These are phyloP conservation scores for Clusia tigrina DNA, from an alignment of 2,888 invertebrate genomes.

Conservation along the genomic window DNA sequence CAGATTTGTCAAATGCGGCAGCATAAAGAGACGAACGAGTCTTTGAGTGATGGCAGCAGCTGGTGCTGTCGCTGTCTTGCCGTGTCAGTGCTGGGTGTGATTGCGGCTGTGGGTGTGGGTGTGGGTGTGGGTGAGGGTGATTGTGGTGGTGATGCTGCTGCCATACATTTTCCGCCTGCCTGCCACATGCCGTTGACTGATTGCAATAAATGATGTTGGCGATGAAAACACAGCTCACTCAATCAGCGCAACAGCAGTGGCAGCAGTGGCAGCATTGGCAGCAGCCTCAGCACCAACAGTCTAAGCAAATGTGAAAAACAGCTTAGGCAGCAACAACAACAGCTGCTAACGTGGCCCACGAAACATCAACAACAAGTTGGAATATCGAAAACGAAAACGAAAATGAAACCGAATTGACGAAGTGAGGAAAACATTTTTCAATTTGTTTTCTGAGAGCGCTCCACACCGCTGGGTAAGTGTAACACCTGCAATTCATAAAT, in stretches of 20 bases:
- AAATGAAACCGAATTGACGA: too few relatives aligned
- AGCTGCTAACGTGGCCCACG: too few relatives aligned
- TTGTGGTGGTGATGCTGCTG: too few relatives aligned
- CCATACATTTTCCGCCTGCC: neutral
- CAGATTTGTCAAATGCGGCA: too few relatives aligned
- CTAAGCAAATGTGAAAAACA: neutral
- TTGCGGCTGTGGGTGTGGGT: constrained; percentile 1
- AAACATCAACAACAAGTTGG: too few relatives aligned
- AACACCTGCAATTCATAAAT: constrained; percentile 32
- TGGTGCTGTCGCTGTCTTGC: neutral
- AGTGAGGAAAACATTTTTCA: constrained; percentile 26
- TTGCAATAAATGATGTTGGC: constrained; percentile 21
- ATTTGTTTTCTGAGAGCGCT: neutral
- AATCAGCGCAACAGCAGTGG: neutral
- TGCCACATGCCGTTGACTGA: constrained; percentile 19
- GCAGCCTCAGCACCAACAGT: constrained; percentile 1
- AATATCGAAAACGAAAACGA: too few relatives aligned
- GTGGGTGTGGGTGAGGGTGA: neutral
- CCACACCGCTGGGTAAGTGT: constrained; percentile 20
- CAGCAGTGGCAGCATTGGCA: neutral
- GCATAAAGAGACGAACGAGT: neutral
- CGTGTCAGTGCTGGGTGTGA: neutral
- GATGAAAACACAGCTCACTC: constrained; percentile 23
- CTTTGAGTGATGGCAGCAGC: neutral
- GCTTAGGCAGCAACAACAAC: too few relatives aligned